Conservation (phyloP, 2,888 invertebrate genomes). For the Crepidodera aurea region DNA sequence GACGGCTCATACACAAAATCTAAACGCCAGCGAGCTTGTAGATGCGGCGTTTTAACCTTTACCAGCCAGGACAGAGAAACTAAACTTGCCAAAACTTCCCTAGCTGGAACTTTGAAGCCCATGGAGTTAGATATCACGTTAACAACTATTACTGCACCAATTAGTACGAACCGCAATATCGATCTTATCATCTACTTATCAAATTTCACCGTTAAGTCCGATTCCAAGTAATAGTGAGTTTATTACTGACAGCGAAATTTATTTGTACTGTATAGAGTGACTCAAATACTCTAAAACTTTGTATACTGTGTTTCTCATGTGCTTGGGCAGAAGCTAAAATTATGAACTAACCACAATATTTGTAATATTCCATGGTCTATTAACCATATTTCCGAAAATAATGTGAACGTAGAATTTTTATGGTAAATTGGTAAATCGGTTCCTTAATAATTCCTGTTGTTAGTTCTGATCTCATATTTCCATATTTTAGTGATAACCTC, state of each 20-base stretch:
- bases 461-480: too few relatives aligned
- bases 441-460: too few relatives aligned
- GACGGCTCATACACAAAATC: slow-evolving; percentile 8
- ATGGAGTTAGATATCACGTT: not conserved
- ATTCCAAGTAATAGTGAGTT: slow-evolving; percentile 7
- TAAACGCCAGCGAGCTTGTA: not conserved
- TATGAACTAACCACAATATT: too few relatives aligned
- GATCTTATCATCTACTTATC: slow-evolving; percentile 37
- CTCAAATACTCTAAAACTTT: too few relatives aligned
- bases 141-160: slow-evolving; percentile 24
- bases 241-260: not conserved
- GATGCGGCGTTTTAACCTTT: slow-evolving; percentile 42
- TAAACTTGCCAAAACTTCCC: slow-evolving; percentile 17
- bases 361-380: too few relatives aligned
- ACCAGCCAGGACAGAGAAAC: slow-evolving; percentile 29
- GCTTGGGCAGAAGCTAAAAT: too few relatives aligned
- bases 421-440: too few relatives aligned
- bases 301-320: too few relatives aligned
- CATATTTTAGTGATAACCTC: too few relatives aligned
- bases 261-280: not conserved
- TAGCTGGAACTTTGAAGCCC: not conserved
- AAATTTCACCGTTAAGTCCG: slow-evolving; percentile 27
- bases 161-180: slow-evolving; percentile 28
- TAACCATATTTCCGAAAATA: too few relatives aligned
- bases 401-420: too few relatives aligned